These are phyloP conservation scores for Bombus difficillimus DNA, from an alignment of 1,140 invertebrate species.

Conservation along the genomic window DNA sequence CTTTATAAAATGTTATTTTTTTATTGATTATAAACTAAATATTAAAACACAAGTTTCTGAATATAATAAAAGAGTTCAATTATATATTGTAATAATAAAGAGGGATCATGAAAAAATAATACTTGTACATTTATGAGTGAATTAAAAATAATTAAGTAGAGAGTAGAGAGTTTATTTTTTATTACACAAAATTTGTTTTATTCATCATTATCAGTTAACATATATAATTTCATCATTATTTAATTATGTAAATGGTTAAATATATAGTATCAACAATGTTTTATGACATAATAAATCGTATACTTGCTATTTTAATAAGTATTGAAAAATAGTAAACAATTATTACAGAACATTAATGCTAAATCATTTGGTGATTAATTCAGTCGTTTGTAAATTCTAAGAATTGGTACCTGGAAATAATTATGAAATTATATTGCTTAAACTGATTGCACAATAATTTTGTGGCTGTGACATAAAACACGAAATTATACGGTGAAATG, in stretches of 20 bases:
- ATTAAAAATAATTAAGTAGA: conserved; percentile 26
- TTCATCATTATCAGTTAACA: background rate
- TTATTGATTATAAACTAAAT: background rate
- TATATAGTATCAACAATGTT: background rate
- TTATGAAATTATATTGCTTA: conserved; percentile 31
- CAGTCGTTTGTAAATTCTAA: conserved; percentile 1
- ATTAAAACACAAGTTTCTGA: background rate
- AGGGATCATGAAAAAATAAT: background rate
- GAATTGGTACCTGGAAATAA: conserved; percentile 17
- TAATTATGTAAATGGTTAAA: conserved; percentile 19
- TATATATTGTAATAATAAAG: background rate
- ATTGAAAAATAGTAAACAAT: background rate
- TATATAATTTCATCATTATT: conserved; percentile 15
- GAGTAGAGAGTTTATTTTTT: conserved; percentile 6
- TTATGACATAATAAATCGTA: background rate
- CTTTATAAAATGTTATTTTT: background rate
- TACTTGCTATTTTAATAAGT: background rate
- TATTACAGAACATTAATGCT: conserved; percentile 5
- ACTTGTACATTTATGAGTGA: background rate
- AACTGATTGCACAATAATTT: conserved; percentile 27
- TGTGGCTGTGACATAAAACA: background rate
- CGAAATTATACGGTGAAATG: background rate
- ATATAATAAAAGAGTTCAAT: background rate
- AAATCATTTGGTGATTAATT: conserved; percentile 26
- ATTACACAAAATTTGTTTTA: conserved; percentile 18